Evolutionary conservation across 2,888 invertebrate genomes (phyloP).

Genomic region (Heliconius sara): DNA sequence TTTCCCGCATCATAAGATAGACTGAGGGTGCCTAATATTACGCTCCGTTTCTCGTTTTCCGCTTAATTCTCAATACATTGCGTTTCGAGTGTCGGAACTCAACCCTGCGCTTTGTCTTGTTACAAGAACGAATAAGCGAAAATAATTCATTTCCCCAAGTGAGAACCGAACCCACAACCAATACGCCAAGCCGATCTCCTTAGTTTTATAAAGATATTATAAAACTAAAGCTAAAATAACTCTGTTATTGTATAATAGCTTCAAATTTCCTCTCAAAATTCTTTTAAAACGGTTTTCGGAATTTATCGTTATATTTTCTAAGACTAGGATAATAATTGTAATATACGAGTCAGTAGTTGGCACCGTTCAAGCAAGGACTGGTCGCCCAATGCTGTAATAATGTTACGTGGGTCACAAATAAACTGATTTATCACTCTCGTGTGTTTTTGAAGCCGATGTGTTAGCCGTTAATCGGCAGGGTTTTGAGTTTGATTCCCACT

Average conservation of each 20-base stretch:
- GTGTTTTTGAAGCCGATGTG: conserved; percentile 3
- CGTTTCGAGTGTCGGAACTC: not conserved
- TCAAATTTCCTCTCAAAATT: conserved; percentile 24
- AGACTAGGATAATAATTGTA: conserved; percentile 31
- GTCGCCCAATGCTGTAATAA: conserved; percentile 33
- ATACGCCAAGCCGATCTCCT: too few relatives aligned
- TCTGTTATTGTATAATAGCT: not conserved
- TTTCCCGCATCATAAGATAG: not conserved
- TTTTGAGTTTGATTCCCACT: not conserved
- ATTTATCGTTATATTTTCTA: conserved; percentile 36
- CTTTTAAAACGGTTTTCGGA: conserved; percentile 22
- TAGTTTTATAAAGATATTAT: not conserved
- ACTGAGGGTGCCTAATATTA: not conserved
- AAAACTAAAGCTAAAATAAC: not conserved
- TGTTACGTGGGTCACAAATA: conserved; percentile 34
- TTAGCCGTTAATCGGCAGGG: not conserved
- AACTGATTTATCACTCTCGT: conserved; percentile 36
- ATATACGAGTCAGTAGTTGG: conserved; percentile 35
- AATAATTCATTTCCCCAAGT: not conserved
- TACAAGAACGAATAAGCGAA: not conserved
- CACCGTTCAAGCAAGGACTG: conserved; percentile 36
- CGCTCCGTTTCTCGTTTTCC: not conserved
- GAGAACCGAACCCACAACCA: not conserved
- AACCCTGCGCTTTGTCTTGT: not conserved
- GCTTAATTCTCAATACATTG: too few relatives aligned